These are phyloP conservation scores for Trogon melanurus DNA, from an alignment of 2,113 vertebrate genomes.

Conservation along the genomic window DNA sequence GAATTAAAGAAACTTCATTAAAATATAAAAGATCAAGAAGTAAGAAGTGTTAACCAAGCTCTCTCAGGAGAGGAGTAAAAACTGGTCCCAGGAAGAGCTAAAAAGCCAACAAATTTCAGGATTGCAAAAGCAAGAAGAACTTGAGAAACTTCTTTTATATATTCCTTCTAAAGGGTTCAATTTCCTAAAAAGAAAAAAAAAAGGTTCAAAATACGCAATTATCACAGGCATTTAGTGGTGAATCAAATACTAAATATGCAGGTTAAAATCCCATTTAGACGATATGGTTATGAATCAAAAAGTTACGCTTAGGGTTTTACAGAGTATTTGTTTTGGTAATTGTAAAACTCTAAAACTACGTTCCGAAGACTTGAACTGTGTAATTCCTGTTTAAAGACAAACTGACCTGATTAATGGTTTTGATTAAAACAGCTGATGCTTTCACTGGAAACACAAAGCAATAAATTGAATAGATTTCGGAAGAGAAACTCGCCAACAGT, in stretches of 20 bases:
- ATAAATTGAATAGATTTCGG: neutral
- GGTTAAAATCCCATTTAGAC: neutral
- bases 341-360: neutral
- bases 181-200: neutral
- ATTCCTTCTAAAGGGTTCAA: neutral
- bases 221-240: neutral
- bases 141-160: neutral
- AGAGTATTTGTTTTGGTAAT: neutral
- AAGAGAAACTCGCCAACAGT: neutral
- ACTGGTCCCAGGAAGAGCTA: neutral
- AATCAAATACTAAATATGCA: neutral
- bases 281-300: rapidly evolving
- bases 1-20: neutral
- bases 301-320: neutral
- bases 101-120: neutral
- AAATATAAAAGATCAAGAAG: neutral
- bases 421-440: neutral
- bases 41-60: neutral
- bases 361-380: neutral
- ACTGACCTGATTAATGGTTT: neutral
- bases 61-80: neutral
- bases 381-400: neutral
- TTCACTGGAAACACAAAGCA: neutral
- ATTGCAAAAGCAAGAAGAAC: neutral
- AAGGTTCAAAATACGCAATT: neutral